Evolutionary conservation across 2,888 invertebrate genomes (phyloP).

Genomic region (Hymenopus coronatus): DNA sequence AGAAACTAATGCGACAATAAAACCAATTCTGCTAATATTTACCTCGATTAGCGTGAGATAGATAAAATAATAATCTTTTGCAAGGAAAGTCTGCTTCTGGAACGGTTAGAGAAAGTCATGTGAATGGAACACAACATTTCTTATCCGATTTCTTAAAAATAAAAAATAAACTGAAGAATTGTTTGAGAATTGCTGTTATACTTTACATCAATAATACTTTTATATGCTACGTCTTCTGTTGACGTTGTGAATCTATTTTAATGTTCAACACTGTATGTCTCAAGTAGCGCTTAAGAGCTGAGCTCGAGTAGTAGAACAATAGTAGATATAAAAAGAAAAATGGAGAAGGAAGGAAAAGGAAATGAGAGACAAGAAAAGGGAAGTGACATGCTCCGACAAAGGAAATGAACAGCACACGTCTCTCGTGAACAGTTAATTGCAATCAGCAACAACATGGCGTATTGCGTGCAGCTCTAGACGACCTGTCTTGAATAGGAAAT

Average conservation of each 20-base stretch:
- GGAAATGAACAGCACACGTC: slow-evolving; percentile 17
- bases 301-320: neutral
- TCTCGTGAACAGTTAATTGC: slow-evolving; percentile 10
- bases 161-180: too few relatives aligned
- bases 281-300: neutral
- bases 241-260: neutral
- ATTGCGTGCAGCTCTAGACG: slow-evolving; percentile 11
- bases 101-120: too few relatives aligned
- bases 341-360: neutral
- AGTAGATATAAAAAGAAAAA: neutral
- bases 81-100: too few relatives aligned
- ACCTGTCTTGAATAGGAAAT: slow-evolving; percentile 16
- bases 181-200: too few relatives aligned
- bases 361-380: slow-evolving; percentile 1
- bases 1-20: too few relatives aligned
- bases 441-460: slow-evolving; percentile 14
- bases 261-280: neutral
- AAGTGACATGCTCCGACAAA: slow-evolving; percentile 2
- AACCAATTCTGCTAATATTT: too few relatives aligned
- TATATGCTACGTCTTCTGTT: neutral
- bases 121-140: too few relatives aligned
- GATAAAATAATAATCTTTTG: too few relatives aligned
- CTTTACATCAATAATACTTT: too few relatives aligned
- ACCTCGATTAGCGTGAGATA: too few relatives aligned
- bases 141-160: too few relatives aligned